These are phyloP conservation scores for Uromys caudimaculatus DNA, from an alignment of 2,797 vertebrate genomes.

Conservation along the genomic window DNA sequence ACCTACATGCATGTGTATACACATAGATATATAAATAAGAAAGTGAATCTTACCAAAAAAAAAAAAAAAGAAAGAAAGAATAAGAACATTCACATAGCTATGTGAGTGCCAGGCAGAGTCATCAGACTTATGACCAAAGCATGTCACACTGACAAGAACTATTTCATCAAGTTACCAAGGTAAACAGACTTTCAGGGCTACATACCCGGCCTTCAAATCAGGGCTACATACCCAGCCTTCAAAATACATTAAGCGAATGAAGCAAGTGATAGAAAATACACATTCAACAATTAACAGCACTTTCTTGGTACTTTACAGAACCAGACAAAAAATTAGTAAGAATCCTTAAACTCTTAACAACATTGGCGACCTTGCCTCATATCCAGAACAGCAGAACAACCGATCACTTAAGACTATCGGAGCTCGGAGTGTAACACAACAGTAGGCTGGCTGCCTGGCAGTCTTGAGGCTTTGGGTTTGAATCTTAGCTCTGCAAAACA, in stretches of 20 bases:
- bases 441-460: background rate
- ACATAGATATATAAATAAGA: background rate
- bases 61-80: background rate
- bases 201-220: background rate
- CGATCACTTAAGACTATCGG: background rate
- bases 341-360: background rate
- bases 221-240: background rate
- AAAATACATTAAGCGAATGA: background rate
- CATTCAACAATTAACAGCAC: background rate
- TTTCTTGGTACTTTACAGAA: background rate
- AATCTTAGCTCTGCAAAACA: background rate
- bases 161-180: background rate
- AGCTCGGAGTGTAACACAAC: background rate
- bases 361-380: background rate
- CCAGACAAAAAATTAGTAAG: background rate
- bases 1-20: background rate
- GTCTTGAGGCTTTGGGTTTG: background rate
- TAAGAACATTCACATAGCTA: background rate
- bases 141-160: too few species aligned
- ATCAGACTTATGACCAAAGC: background rate
- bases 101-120: background rate
- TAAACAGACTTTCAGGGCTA: background rate
- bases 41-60: background rate
- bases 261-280: background rate
- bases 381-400: background rate